phyloP scores from a whole-genome alignment of 2,888 invertebrate species.

The Hipparchia sbordonii region DNA sequence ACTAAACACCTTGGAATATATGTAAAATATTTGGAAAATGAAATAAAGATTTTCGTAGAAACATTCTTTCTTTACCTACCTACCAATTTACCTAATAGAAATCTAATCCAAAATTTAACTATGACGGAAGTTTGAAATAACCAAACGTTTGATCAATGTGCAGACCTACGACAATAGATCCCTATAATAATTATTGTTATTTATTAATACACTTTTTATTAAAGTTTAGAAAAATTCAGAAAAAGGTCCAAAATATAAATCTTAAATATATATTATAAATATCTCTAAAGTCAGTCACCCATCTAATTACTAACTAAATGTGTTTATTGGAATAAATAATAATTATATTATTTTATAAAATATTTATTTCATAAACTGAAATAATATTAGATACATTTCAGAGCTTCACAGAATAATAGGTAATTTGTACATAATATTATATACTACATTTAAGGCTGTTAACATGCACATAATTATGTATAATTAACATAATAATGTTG shows the following conservation, averaged over 20 bases:
- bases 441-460: background rate
- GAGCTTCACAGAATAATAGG: background rate
- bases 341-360: background rate
- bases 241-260: too few relatives aligned
- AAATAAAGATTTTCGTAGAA: slow-evolving; percentile 74
- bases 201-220: too few relatives aligned
- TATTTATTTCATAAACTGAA: slow-evolving; percentile 6
- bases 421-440: background rate
- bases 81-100: background rate
- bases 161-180: background rate
- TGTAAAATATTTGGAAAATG: slow-evolving; percentile 76
- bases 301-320: too few relatives aligned
- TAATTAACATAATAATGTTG: background rate
- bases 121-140: too few relatives aligned
- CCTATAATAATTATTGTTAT: too few relatives aligned
- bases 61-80: slow-evolving; percentile 54
- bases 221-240: too few relatives aligned
- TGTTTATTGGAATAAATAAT: too few relatives aligned
- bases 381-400: background rate
- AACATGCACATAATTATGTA: background rate
- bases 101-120: too few relatives aligned
- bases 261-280: too few relatives aligned
- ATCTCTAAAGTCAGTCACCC: too few relatives aligned
- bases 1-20: slow-evolving; percentile 57
- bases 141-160: background rate